Base-by-base conservation (phyloP, 2,797 vertebrate genomes). In the Enteromius viviparus region DNA sequence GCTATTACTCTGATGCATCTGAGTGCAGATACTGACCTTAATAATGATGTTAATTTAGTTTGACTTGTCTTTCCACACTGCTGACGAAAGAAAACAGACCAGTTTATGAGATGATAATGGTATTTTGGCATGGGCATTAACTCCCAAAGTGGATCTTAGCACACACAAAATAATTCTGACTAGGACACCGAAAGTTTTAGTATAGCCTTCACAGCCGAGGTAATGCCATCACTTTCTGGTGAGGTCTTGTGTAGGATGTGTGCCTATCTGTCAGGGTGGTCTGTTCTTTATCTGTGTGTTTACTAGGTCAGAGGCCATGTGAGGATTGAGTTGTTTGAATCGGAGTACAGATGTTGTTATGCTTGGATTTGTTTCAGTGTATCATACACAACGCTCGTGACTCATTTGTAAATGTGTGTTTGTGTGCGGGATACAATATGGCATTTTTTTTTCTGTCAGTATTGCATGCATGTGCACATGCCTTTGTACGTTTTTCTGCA, bases 321-420 rank as follows among this genome's bases (percentile, higher is more conserved):
- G 58, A 14, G 45, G 70, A 75, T 82, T 65, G 15, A 75, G 69
- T 40, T 81, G 80, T 81, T 75, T 75, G 58, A 65, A 47, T 78
- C 34, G 12, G 29, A 66, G 40, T 60, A 49, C 79, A 49, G 55
- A 72, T 81, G 79, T 72, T 72, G 37, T 14, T 34, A 40, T 60
- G 19, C 40, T 60, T 81, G 19, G 37, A 55, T 71, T 80, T 60
- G 49, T 42, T 26, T 51, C 14, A 40, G 17, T 60, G 21, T 26
- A 19, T 26, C 69, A 23, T 53, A 19, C 45, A 68, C 62, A 53
- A 12, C 29, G 37, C 21, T 23, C 10, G 12, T 3, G 19, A 55
- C 29, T 29, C 19, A 19, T 55, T 75, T 37, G 49, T 37, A 6
- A 14, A 4, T n/a, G 19, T 53, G 23, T 58, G 4, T 58, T 10